Conservation (phyloP, 1,140 invertebrate genomes). For the Sarcophaga bullata region DNA sequence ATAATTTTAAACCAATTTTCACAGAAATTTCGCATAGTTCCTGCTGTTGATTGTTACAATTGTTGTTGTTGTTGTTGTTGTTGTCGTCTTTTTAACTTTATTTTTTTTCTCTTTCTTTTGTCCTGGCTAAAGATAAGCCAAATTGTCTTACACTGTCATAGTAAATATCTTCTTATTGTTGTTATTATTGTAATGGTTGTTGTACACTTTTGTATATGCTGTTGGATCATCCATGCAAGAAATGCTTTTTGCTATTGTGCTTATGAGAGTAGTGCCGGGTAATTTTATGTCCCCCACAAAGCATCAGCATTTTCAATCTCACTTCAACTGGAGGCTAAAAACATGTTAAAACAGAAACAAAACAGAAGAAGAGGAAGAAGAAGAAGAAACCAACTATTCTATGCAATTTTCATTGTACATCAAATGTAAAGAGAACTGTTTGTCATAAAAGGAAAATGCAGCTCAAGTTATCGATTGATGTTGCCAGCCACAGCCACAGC, state of each 20-base stretch:
- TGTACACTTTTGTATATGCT: too few relatives aligned
- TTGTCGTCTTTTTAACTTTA: constrained; percentile 16
- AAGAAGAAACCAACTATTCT: background rate
- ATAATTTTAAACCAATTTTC: constrained; percentile 44
- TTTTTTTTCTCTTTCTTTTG: background rate
- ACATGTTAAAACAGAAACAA: background rate
- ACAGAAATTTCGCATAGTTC: constrained; percentile 44
- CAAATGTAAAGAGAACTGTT: constrained; percentile 32
- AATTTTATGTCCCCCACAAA: constrained; percentile 35
- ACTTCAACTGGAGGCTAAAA: constrained; percentile 26
- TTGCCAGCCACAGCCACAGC: background rate
- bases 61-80: constrained; percentile 31
- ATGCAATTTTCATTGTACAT: constrained; percentile 27
- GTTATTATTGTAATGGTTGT: background rate
- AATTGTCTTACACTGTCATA: constrained; percentile 29
- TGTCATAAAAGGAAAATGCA: constrained; percentile 32
- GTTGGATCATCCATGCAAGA: background rate
- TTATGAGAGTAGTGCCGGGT: constrained; percentile 9
- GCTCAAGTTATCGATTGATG: background rate
- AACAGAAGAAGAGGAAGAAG: too few relatives aligned
- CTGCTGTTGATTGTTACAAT: constrained; percentile 27
- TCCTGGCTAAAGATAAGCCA: background rate
- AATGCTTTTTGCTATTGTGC: background rate
- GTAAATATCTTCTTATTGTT: constrained; percentile 27
- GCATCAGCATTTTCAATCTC: constrained; percentile 32